phyloP scores from a whole-genome alignment of 2,797 vertebrate species.

The Coranthus polyacanthus region DNA sequence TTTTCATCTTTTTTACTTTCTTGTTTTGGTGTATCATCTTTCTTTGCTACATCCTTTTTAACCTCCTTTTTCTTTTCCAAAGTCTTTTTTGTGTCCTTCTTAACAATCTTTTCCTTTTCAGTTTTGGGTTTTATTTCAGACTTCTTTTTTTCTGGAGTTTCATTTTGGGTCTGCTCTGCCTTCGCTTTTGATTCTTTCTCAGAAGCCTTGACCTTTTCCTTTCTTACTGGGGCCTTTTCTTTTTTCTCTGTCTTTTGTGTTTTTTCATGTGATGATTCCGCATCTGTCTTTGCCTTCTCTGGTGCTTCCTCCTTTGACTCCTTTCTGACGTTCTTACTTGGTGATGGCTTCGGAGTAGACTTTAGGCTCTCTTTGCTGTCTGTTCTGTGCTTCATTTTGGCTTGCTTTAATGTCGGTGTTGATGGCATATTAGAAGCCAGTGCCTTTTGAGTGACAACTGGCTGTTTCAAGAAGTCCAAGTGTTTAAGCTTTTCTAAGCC shows the following conservation, averaged over 20 bases:
- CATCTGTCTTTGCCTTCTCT: constrained; percentile 85
- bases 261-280: constrained; percentile 85
- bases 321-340: constrained; percentile 88
- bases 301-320: constrained; percentile 91
- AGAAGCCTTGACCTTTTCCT: constrained; percentile 86
- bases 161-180: constrained; percentile 86
- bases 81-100: constrained; percentile 89
- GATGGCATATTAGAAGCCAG: constrained; percentile 85
- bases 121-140: constrained; percentile 89
- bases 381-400: constrained; percentile 92
- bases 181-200: constrained; percentile 88
- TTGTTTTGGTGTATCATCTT: constrained; percentile 87
- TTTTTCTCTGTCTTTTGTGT: constrained; percentile 90
- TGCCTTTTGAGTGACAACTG: constrained; percentile 92
- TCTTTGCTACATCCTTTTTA: constrained; percentile 91
- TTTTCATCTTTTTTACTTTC: constrained; percentile 91
- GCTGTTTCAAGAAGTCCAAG: constrained; percentile 94
- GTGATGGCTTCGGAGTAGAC: constrained; percentile 87
- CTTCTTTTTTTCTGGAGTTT: constrained; percentile 89
- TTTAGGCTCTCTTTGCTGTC: constrained; percentile 97
- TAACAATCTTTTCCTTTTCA: constrained; percentile 88
- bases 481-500: constrained; percentile 97
- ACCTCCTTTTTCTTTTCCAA: constrained; percentile 91
- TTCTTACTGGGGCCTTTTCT: constrained; percentile 90
- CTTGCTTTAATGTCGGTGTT: constrained; percentile 89